Evolutionary conservation across 2,888 invertebrate species (phyloP).

Genomic region (Tinea trinotella): DNA sequence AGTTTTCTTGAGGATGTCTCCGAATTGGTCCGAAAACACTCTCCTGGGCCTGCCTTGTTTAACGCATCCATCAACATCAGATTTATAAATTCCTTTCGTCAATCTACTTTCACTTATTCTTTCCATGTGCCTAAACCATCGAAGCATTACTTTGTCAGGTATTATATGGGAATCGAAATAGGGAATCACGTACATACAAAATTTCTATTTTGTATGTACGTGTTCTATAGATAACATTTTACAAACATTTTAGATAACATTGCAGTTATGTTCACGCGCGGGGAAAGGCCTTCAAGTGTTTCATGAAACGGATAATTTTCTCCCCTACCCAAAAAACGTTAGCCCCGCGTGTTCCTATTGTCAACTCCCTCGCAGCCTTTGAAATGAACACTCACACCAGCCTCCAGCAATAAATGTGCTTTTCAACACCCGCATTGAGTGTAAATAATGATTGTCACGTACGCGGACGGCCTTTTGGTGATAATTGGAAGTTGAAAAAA

Average conservation of each 20-base stretch:
- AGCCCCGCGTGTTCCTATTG: not conserved
- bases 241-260: too few species aligned
- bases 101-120: too few species aligned
- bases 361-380: not conserved
- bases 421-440: not conserved
- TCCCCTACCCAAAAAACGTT: not conserved
- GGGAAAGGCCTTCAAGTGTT: not conserved
- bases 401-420: conserved; percentile 11
- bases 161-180: too few species aligned
- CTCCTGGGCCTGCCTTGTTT: too few species aligned
- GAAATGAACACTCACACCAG: not conserved
- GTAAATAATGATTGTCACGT: conserved; percentile 12
- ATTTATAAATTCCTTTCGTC: too few species aligned
- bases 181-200: too few species aligned
- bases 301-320: not conserved
- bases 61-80: too few species aligned
- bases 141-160: too few species aligned
- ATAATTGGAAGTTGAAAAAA: not conserved
- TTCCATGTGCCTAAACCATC: too few species aligned
- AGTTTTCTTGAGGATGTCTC: too few species aligned
- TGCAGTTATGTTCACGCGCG: not conserved
- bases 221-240: not conserved
- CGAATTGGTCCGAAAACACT: too few species aligned
- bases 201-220: too few species aligned
- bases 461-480: not conserved